phyloP scores from a whole-genome alignment of 2,797 vertebrate genomes.

The Clangula hyemalis region DNA sequence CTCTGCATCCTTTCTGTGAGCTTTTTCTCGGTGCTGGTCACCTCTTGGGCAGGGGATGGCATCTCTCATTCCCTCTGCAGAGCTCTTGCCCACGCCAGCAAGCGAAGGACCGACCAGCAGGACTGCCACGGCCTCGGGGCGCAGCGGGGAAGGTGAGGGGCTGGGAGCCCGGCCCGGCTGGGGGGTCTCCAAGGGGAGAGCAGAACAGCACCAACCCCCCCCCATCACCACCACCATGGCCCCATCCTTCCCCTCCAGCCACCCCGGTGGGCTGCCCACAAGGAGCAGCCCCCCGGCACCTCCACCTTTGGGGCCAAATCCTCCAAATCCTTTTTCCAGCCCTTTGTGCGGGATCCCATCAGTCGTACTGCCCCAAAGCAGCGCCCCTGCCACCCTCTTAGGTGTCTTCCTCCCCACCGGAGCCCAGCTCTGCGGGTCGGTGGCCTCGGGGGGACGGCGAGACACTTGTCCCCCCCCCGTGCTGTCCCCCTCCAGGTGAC shows the following conservation, averaged over 20 bases:
- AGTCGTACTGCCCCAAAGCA: rapidly evolving
- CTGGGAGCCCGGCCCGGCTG: not conserved
- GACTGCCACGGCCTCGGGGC: not conserved
- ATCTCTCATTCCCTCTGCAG: conserved; percentile 57
- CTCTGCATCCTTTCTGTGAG: not conserved
- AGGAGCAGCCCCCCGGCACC: not conserved
- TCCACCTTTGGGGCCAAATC: not conserved
- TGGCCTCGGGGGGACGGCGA: not conserved
- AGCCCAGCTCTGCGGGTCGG: rapidly evolving
- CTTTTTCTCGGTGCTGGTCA: not conserved
- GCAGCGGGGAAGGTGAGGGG: conserved; percentile 78
- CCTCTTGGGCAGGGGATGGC: not conserved
- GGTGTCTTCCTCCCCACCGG: rapidly evolving
- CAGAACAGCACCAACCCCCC: not conserved
- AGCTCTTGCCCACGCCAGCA: conserved; percentile 68
- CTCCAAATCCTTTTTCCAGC: not conserved
- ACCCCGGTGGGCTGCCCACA: rapidly evolving
- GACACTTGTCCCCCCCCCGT: rapidly evolving
- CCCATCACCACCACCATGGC: not conserved
- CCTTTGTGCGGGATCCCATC: not conserved
- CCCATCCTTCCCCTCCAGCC: not conserved
- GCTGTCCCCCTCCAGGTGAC: conserved; percentile 78
- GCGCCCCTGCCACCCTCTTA: rapidly evolving
- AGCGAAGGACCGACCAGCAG: conserved; percentile 70
- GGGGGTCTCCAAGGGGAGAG: not conserved